These are phyloP conservation scores for Leptinotarsa rubiginosa DNA, from an alignment of 2,888 invertebrate species.

Conservation along the genomic window DNA sequence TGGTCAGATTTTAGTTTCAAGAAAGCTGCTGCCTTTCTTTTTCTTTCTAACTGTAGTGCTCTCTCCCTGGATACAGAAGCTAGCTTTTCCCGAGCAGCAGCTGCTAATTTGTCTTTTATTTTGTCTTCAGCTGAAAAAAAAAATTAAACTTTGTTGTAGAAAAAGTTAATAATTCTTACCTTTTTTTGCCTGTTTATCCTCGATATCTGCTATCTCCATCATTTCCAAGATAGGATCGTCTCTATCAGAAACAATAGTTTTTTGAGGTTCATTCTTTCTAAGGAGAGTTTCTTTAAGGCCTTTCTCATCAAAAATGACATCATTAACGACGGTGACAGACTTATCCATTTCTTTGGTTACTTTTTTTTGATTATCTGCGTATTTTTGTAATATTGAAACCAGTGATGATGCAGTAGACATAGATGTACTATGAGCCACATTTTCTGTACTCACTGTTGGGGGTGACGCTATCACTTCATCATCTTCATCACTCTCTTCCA, in stretches of 20 bases:
- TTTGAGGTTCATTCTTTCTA: constrained; percentile 11
- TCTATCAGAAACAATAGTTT: constrained; percentile 16
- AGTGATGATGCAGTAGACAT: neutral
- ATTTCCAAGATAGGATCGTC: constrained; percentile 67
- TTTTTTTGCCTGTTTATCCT: constrained; percentile 63
- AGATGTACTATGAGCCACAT: neutral
- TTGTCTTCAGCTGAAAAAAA: constrained; percentile 68
- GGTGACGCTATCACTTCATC: constrained; percentile 56
- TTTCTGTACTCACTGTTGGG: constrained; percentile 1
- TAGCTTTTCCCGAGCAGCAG: constrained; percentile 71
- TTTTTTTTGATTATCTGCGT: constrained; percentile 28
- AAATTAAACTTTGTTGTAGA: constrained; percentile 3
- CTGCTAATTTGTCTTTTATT: constrained; percentile 71
- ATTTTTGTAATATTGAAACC: neutral
- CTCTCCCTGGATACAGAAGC: constrained; percentile 69
- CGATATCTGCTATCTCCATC: constrained; percentile 71
- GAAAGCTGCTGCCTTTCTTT: constrained; percentile 86
- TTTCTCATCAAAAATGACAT: constrained; percentile 2
- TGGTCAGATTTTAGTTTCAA: constrained; percentile 64
- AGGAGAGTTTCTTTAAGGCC: neutral
- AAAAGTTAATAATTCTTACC: constrained; percentile 47
- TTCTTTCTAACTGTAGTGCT: constrained; percentile 77
- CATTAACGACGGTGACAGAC: neutral
- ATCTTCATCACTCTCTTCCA: constrained; percentile 82
- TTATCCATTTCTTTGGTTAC: constrained; percentile 11